Evolutionary conservation across 2,113 vertebrate species (phyloP).

Genomic region (Spilogale gracilis): DNA sequence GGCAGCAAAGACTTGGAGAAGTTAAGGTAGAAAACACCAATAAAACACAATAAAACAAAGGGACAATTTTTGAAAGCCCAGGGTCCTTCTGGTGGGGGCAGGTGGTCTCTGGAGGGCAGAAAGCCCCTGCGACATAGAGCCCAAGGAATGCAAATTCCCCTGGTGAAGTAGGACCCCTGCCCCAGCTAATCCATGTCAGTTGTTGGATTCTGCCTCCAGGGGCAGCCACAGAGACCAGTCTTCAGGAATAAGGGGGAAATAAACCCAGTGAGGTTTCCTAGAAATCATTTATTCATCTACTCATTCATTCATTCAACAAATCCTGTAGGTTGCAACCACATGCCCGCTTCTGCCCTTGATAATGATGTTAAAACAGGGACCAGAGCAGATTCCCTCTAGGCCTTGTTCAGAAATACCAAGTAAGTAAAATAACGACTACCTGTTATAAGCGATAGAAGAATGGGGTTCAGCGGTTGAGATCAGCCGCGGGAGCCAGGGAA

Average conservation of each 20-base stretch:
- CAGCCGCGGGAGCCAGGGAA: not conserved
- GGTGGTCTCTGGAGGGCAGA: not conserved
- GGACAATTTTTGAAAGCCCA: not conserved
- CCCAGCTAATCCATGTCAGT: not conserved
- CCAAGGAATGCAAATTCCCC: not conserved
- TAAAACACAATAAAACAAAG: not conserved
- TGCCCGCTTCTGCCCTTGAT: not conserved
- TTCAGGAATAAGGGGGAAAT: not conserved
- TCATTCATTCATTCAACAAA: not conserved
- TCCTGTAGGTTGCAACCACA: not conserved
- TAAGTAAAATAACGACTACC: not conserved
- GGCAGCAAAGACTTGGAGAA: not conserved
- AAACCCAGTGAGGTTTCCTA: not conserved
- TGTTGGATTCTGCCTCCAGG: not conserved
- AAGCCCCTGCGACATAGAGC: not conserved
- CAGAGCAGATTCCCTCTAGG: not conserved
- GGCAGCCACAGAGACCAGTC: not conserved
- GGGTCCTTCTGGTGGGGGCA: not conserved
- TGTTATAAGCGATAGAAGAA: not conserved
- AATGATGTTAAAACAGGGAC: not conserved
- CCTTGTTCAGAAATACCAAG: not conserved
- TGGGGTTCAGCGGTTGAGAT: not conserved
- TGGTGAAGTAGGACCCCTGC: not conserved
- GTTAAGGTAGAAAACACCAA: not conserved
- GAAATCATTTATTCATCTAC: not conserved